These are phyloP conservation scores for Calonectris borealis DNA, from an alignment of 2,113 vertebrate species.

Conservation along the genomic window DNA sequence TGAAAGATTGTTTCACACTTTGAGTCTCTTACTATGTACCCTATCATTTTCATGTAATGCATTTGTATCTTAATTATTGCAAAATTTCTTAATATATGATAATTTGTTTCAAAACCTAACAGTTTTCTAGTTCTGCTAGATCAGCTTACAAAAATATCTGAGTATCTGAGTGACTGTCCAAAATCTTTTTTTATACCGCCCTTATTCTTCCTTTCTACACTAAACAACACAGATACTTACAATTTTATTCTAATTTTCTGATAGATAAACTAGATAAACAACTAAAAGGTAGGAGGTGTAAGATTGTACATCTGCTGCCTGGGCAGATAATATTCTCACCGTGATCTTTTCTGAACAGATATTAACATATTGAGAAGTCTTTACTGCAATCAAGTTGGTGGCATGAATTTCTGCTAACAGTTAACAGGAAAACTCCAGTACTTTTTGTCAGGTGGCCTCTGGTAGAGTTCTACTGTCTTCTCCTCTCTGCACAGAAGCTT, in stretches of 20 bases:
- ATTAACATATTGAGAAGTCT: not conserved
- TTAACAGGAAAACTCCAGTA: not conserved
- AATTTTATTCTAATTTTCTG: not conserved
- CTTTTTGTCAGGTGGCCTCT: not conserved
- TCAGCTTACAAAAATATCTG: not conserved
- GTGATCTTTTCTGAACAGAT: not conserved
- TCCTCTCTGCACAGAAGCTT: not conserved
- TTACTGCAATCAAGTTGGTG: not conserved
- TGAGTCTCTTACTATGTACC: not conserved
- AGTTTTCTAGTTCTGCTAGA: not conserved
- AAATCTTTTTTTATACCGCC: not conserved
- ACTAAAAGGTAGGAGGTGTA: not conserved
- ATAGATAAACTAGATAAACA: not conserved
- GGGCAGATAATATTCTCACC: not conserved
- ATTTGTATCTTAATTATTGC: not conserved
- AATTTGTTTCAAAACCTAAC: not conserved
- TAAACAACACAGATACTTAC: not conserved
- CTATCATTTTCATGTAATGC: not conserved
- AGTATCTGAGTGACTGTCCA: not conserved
- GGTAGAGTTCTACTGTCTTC: not conserved
- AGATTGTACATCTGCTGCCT: not conserved
- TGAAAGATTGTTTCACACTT: not conserved
- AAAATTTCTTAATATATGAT: not conserved
- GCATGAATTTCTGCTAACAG: not conserved
- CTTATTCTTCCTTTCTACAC: not conserved